Evolutionary conservation across 2,888 invertebrate genomes (phyloP), one percentile per base, ranked within the genome.

Genomic region (Cosmia trapezina): DNA sequence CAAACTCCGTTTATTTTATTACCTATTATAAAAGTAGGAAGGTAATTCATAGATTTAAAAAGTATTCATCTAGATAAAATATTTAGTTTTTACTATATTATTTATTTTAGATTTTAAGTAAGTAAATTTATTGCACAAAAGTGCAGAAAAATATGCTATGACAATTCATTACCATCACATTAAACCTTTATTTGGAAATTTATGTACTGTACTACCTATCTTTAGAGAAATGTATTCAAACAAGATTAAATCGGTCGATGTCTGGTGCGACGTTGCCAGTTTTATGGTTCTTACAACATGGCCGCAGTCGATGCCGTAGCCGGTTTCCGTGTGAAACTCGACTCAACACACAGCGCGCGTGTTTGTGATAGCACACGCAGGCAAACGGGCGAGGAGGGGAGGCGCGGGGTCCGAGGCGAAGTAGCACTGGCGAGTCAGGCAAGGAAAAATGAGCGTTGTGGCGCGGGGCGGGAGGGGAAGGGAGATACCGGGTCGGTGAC

Each of bases 301-400:
- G 95, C 96, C 93, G 95, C 94, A 92, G 79, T 84, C 84, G 84
- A 94, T 93, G 91, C 92, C 91, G 94, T 94, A 94, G 94, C 94
- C 94, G 90, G 95, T 95, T 96, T 96, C 96, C 95, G 95, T 95
- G 95, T 95, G 96, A 96, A 96, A 95, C 96, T 95, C 94, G 90
- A 94, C 92, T 92, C 90, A 90, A 90, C 90, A 89, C 79, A 91
- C 93, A 91, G 94, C 91, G 93, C 93, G 94, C 94, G 93, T 94
- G 92, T 94, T 91, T 85, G 91, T 91, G 89, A 89, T 91, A 90
- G 90, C 90, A 89, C 80, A 87, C 73, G 70, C 83, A 73, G 79
- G 76, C 78, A 81, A 80, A 72, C 77, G 81, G 84, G 83, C 81
- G 84, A 83, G 69, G 76, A 73, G 73, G 76, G 83, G 80, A 78